Base-by-base conservation (phyloP, 2,113 vertebrate genomes). In the Chauna torquata region DNA sequence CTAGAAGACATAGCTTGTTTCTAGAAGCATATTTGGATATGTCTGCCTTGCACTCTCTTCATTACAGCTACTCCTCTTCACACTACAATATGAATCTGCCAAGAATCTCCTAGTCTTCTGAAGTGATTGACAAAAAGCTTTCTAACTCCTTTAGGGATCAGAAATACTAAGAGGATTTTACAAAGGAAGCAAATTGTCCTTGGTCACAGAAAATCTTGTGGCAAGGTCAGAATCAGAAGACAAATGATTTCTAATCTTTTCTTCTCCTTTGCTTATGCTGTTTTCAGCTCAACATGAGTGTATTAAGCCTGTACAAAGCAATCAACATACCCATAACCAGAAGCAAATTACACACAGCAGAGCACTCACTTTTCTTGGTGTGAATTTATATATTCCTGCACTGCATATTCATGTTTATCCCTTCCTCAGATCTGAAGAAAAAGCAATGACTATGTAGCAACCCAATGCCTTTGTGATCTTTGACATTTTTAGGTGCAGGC, bases 211-310 rank as follows among this genome's bases (percentile, higher is more conserved):
- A 90, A 82, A 91, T 81, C 80, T 71, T 17, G 45, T 79, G 69
- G 72, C 90, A 93, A 96, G 94, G 96, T 88, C 85, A 72, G 82
- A 88, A 96, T 92, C 90, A 88, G 85, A 92, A 94, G 79, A 93
- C 42, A 86, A 95, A 95, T 9, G 61, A 93, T 72, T 72, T 92
- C 86, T 74, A 82, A 92, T 75, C 5, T 92, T 81, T 90, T 70
- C 65, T 84, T 36, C 42, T 74, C 49, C 44, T 84, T 81, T 75
- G 72, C 72, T 93, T 71, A 54, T 15, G 47, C 47, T 76, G 77
- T 55, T 93, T 93, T 38, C 92, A 82, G 82, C 79, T 70, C 85
- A 44, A n/a, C 42, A n/a, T 1, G 27, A 86, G 44, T 4, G 5
- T 19, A 72, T 54, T 65, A 87, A 94, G 64, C 58, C 71, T 50